Conservation (phyloP, 2,113 vertebrate genomes). For the Phyllostomus discolor region DNA sequence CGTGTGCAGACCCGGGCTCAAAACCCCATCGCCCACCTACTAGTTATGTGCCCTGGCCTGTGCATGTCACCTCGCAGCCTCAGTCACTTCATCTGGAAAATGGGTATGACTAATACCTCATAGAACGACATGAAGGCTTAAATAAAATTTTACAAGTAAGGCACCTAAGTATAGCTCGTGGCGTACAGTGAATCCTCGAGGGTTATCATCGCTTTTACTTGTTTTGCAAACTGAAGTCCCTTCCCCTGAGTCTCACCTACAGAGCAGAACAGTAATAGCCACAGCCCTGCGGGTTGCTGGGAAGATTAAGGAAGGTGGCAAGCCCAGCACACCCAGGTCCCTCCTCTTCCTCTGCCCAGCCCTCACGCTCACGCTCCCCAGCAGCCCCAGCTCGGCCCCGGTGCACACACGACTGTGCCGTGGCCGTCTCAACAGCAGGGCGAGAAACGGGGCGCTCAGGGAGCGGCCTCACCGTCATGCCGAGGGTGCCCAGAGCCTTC, state of each 20-base stretch:
- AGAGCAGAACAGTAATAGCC: not conserved
- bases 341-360: not conserved
- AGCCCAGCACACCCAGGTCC: not conserved
- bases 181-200: not conserved
- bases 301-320: not conserved
- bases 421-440: not conserved
- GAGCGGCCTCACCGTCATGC: constrained; percentile 90
- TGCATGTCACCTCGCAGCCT: not conserved
- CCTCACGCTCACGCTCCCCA: not conserved
- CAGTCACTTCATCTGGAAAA: not conserved
- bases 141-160: not conserved
- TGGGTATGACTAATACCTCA: not conserved
- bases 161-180: not conserved
- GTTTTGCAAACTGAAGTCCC: not conserved
- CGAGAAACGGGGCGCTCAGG: rapidly evolving
- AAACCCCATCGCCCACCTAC: not conserved
- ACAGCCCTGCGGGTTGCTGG: not conserved
- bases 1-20: not conserved
- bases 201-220: not conserved
- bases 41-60: not conserved
- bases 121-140: not conserved
- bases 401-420: not conserved
- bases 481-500: constrained; percentile 96
- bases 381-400: not conserved
- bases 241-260: not conserved